phyloP scores from a whole-genome alignment of 1,140 invertebrate genomes.

The Scaptomyza graminum region DNA sequence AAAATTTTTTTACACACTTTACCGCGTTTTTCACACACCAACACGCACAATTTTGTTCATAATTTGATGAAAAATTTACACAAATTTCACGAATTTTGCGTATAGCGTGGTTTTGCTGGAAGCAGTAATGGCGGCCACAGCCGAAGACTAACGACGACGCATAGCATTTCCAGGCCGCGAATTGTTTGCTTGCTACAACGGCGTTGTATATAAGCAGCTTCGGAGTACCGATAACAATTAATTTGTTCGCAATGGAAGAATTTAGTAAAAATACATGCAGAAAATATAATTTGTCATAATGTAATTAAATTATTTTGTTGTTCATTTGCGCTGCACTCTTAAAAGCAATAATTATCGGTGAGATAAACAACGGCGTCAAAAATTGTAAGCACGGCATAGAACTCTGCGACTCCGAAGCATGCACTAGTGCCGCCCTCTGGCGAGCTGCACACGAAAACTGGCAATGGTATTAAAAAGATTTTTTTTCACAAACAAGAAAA shows the following conservation, averaged over 20 bases:
- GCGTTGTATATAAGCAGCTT: conserved; percentile 31
- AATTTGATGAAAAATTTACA: conserved; percentile 70
- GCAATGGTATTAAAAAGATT: conserved; percentile 53
- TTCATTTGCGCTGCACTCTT: background rate
- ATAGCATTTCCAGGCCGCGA: conserved; percentile 53
- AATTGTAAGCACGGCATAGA: conserved; percentile 31
- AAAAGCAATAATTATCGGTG: conserved; percentile 18
- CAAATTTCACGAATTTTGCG: conserved; percentile 75
- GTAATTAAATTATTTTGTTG: conserved; percentile 13
- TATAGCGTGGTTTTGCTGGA: conserved; percentile 81
- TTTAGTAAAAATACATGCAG: background rate
- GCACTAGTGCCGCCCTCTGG: conserved; percentile 48
- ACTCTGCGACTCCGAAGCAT: conserved; percentile 56
- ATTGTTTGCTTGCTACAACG: conserved; percentile 32
- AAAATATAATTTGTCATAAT: conserved; percentile 8
- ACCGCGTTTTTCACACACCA: conserved; percentile 65
- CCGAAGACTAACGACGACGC: conserved; percentile 72
- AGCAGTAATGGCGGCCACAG: conserved; percentile 80
- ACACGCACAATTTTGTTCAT: conserved; percentile 74
- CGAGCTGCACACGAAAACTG: conserved; percentile 32
- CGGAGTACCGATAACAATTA: conserved; percentile 22
- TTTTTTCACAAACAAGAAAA: conserved; percentile 81
- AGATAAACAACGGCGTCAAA: conserved; percentile 28
- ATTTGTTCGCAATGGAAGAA: conserved; percentile 4
- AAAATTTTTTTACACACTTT: conserved; percentile 68